Evolutionary conservation across 2,888 invertebrate genomes (phyloP), one percentile per base, ranked within the genome.

Genomic region (Lycocerus yunnanus): DNA sequence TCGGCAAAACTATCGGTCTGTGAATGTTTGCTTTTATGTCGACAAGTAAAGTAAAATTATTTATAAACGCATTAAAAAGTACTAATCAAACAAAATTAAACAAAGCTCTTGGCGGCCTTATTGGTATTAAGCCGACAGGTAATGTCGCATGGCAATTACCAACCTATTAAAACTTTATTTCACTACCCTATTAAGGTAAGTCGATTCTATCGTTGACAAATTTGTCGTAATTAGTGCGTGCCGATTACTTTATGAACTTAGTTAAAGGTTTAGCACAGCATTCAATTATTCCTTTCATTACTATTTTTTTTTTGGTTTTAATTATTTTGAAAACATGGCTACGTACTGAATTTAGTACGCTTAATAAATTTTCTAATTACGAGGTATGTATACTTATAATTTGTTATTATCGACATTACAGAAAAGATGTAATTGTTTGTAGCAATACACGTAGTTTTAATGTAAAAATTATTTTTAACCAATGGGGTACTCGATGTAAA

Each of bases 191-290:
- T 58, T 11, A 72, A 60, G 18, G 60, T 43, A 60, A 60, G 60
- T 16, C 24, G 60, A 60, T 67, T 67, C 11, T 20, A 61, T 68
- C 43, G 72, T 72, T 72, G 66, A 68, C 66, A 60, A 66, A 66
- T 72, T 71, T 71, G 71, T 71, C 71, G 58, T 67, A 71, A 71
- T 71, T 71, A 71, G 66, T 71, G 71, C 71, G 71, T 71, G 71
- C 71, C 67, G 71, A 71, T 67, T 67, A 71, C 71, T 71, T 71
- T 71, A 71, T 71, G 67, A 67, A 71, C 67, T 67, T 60, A 24
- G 67, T 71, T 71, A 71, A 59, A 21, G 24, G 27, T 16, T 67
- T 24, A n/a, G 67, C 59, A 66, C 18, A 15, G 71, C 71, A 71
- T 67, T 67, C 66, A 71, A 67, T 71, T 71, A 67, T 71, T 67